phyloP scores from a whole-genome alignment of 2,888 invertebrate genomes.

The Lordiphosa fenestrarum region DNA sequence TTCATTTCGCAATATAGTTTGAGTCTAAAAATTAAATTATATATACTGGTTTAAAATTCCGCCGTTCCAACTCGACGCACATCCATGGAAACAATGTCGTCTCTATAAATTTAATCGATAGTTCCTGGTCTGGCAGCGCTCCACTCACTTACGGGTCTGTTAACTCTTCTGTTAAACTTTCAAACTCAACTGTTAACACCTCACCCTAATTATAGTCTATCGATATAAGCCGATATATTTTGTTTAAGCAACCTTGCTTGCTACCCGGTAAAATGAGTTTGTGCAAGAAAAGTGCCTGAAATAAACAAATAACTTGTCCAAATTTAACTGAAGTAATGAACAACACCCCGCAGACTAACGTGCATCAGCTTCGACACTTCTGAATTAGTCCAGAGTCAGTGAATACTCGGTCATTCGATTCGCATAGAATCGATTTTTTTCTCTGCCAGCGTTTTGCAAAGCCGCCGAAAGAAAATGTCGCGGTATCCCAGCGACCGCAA shows the following conservation, averaged over 20 bases:
- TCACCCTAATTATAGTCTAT: no score
- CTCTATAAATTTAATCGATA: no score
- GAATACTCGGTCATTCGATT: constrained; percentile 22
- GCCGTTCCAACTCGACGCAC: no score
- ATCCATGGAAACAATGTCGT: no score
- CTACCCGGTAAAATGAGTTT: constrained; percentile 65
- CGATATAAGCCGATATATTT: no score
- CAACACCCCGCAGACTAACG: constrained; percentile 27
- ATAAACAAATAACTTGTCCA: constrained; percentile 25
- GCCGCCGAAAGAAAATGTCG: constrained; percentile 54
- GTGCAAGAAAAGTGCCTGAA: constrained; percentile 54
- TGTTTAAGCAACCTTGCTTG: constrained; percentile 9
- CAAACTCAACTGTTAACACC: no score
- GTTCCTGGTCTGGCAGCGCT: no score
- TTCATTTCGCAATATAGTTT: no score
- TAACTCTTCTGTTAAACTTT: no score
- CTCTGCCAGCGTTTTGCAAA: neutral
- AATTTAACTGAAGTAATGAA: constrained; percentile 41
- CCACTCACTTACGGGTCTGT: no score
- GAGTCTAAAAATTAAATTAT: no score
- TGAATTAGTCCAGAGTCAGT: constrained; percentile 31
- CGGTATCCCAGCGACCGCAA: constrained; percentile 90
- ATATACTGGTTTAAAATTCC: no score
- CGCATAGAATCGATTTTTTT: constrained; percentile 57
- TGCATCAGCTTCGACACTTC: constrained; percentile 28